A percentile compares a stretch with the other conserved stretches of the same genome.
Evolutionary conservation across 2,797 vertebrate species (phyloP).

Genomic region (Pristis pectinata): DNA sequence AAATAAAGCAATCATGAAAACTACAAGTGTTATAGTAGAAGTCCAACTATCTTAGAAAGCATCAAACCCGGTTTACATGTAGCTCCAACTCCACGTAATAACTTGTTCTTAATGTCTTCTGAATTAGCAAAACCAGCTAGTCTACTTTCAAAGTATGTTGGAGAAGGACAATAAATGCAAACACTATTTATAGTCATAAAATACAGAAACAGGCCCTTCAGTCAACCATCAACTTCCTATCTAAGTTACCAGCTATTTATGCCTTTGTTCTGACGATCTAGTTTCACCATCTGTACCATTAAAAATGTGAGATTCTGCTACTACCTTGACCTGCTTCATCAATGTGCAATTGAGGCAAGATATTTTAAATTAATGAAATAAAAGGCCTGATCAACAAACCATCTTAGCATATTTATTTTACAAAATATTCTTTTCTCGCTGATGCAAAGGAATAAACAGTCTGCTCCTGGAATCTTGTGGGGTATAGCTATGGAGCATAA

Average conservation of each 20-base stretch:
- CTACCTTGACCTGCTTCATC: background rate
- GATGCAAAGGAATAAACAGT: background rate
- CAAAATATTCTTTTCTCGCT: background rate
- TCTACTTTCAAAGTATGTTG: no score
- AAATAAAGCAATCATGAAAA: background rate
- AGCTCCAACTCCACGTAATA: no score
- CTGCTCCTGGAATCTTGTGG: background rate
- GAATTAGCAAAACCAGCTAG: no score
- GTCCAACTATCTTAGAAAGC: no score
- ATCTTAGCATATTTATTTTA: background rate
- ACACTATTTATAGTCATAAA: no score
- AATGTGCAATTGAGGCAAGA: background rate
- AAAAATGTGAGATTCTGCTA: background rate
- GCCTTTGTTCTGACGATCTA: background rate
- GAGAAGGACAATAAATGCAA: no score
- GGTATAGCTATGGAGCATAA: background rate
- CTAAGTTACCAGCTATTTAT: no score
- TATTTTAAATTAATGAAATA: background rate
- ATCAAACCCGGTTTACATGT: no score
- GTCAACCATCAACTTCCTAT: no score
- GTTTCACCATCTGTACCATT: background rate
- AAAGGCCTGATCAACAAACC: background rate
- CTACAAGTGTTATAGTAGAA: background rate
- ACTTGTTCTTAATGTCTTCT: no score
- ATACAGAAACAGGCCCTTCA: no score